Evolutionary conservation across 2,797 vertebrate genomes (phyloP), one percentile per base, ranked within the genome.

Genomic region (Lepidocolaptes lacrymiger): DNA sequence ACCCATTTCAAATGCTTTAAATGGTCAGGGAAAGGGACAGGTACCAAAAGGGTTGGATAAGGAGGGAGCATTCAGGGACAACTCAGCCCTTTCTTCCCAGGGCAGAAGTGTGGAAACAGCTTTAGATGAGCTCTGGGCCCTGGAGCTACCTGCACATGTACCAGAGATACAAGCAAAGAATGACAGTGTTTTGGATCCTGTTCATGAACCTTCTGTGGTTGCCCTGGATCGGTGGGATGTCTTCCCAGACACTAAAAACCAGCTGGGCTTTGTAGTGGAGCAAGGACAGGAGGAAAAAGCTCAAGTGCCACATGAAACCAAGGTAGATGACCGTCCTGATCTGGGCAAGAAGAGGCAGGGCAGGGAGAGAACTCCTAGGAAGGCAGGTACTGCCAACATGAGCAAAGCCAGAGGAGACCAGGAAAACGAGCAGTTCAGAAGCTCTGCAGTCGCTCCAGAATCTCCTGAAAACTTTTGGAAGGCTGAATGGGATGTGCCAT

Each of bases 101-200:
- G 11, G 93, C 97, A 71, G 96, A 97, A 97, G 92, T 13, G 75
- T 98, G 83, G 98, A 98, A 32, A 96, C 98, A 82, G 97, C 96
- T 8, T 95, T 98, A 85, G 97, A 98, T 85, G 98, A 98, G 73
- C 97, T 98, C 21, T 94, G 98, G 79, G 96, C 97, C 32, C 97
- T 98, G 96, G 98, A 98, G 85, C 97, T 97, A 17, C 51, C 97
- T 28, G 80, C 78, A 32, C 69, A 2, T 21, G 41, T 77, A 20
- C 73, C 95, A 77, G 91, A 80, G 34, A 36, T 69, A 23, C 95
- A 95, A 8, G 55, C 85, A 14, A 68, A 88, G n/a, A 93, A 84
- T 37, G 43, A 85, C 20, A 92, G 85, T 36, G 2, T 96, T 97
- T 76, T 96, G 66, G 97, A 85, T 80, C 97, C 98, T 86, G 93